Base-by-base conservation (phyloP, 1,140 invertebrate species). In the Chionoecetes opilio region DNA sequence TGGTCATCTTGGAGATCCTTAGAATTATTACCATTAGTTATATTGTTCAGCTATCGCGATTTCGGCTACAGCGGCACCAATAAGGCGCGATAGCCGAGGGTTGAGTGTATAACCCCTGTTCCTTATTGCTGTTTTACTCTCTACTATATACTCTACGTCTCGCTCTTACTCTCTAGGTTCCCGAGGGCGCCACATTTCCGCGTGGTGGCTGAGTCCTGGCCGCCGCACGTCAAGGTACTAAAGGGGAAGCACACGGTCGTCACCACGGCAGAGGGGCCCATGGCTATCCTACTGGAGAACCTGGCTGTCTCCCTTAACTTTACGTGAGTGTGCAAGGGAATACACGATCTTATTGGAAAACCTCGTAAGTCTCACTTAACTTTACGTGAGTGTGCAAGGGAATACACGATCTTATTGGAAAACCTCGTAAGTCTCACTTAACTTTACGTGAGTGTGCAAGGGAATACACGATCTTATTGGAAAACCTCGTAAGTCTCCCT, bases 371-470 rank as follows among this genome's bases (percentile, higher is more conserved):
- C 8, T 94, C 93, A 0, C 82, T 94, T 17, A 94, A 94, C 89
- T 94, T 94, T n/a, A 94, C 93, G 93, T 94, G n/a, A 91, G 93
- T 94, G 1, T 8, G 63, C 21, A 21, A 63, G 53, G 53, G 21
- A 63, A 46, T 46, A 46, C 5, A 5, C 14, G 5, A 53, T 84
- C 75, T 94, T 94, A 37, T 75, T 94, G 0, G 31, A 89, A 3
- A 86, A 21, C 29, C 11, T 94, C 6, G 93, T 89, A 14, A 2
- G 17, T 9, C 8, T 94, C 93, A 0, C 82, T 94, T 17, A 94
- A 94, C 89, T 94, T 94, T n/a, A 94, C 93, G 93, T 94, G n/a
- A 91, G 93, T 94, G 1, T 8, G 63, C 21, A 21, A 63, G 53
- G 53, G 21, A 63, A 46, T 46, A 46, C 5, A 5, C 14, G 5